Base-by-base conservation (phyloP, 2,888 invertebrate genomes). In the Rhyacophila evoluta region DNA sequence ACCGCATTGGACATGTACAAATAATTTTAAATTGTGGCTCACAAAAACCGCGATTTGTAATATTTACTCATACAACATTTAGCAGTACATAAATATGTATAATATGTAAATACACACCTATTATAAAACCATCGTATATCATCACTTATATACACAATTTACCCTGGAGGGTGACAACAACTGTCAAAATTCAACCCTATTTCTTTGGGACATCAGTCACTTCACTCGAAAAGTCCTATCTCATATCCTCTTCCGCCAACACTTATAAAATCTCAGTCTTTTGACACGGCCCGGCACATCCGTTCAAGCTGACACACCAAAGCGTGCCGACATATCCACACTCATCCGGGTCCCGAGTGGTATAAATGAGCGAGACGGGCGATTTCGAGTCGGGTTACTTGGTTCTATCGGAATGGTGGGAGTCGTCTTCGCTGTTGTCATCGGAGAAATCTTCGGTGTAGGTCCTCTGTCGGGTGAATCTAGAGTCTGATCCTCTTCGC, bases 361-460 rank as follows among this genome's bases (percentile, higher is more conserved):
- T 10, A 55, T 19, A 8, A 25, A 19, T 27, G 28, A n/a, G n/a
- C 1, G 72, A 11, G 19, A 33, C 6, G 55, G 29, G 15, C 37
- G 15, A 6, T 33, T 4, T 33, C 4, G 29, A 33, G 2, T 10
- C 15, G 36, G 55, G 68, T 36, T 74, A 78, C 78, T 79, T 73
- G 75, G 71, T 33, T 37, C 74, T 36, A 12, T 55, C 67, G 72
- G 72, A 19, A 28, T 36, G 55, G 2, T 38, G 77, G n/a, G 76
- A 37, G 76, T 89, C 89, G 80, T 89, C 89, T 82, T 89, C 89
- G 84, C 87, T 85, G 73, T 81, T 81, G 73, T 82, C 82, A 70
- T 86, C 89, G 11, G 88, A 88, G 84, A 87, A 88, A 85, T 89
- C 89, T 86, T 89, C 88, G 5, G 89, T 89, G 86, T 89, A 85